phyloP scores from a whole-genome alignment of 1,140 invertebrate species.

The Euglossa dilemma region DNA sequence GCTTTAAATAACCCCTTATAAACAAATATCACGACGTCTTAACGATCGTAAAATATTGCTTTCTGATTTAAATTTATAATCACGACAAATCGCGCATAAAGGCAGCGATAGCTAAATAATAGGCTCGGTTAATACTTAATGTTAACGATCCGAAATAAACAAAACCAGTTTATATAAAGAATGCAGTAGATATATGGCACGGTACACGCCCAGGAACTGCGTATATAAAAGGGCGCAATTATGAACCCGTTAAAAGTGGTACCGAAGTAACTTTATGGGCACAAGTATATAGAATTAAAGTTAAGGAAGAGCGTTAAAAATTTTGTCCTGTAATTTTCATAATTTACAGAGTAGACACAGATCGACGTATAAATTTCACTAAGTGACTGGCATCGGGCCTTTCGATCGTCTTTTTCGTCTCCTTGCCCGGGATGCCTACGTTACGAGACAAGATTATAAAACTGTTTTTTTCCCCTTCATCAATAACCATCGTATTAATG shows the following conservation, averaged over 20 bases:
- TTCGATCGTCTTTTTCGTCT: neutral
- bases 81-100: constrained; percentile 20
- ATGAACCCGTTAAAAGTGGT: constrained; percentile 25
- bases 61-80: constrained; percentile 46
- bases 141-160: constrained; percentile 37
- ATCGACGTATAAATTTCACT: constrained; percentile 17
- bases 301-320: constrained; percentile 25
- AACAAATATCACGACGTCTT: neutral
- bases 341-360: constrained; percentile 26
- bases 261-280: constrained; percentile 20
- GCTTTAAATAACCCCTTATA: constrained; percentile 13
- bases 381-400: neutral
- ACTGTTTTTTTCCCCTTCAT: neutral
- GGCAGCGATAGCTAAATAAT: constrained; percentile 4
- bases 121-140: constrained; percentile 26
- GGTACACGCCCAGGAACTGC: constrained; percentile 24
- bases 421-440: neutral
- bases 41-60: constrained; percentile 21
- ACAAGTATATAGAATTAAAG: constrained; percentile 16
- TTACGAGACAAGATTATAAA: neutral
- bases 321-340: constrained; percentile 26
- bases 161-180: constrained; percentile 46
- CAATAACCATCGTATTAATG: neutral
- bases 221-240: constrained; percentile 25
- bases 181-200: neutral